A percentile compares a stretch with the other conserved stretches of the same genome.
These are phyloP conservation scores for Pectinophora gossypiella DNA, from an alignment of 1,140 invertebrate genomes.

Conservation along the genomic window DNA sequence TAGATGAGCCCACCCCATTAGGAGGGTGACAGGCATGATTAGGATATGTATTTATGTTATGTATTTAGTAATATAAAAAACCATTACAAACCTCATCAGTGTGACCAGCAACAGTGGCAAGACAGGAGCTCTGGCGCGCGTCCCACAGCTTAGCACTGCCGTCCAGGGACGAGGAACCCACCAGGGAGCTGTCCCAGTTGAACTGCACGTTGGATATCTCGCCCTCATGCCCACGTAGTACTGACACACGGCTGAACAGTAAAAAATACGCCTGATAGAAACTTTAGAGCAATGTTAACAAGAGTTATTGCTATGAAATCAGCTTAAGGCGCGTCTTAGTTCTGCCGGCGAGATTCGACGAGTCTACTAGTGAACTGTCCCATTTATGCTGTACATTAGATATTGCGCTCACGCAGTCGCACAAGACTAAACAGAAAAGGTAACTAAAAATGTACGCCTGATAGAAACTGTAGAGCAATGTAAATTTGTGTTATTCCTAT, in stretches of 20 bases:
- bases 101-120: slow-evolving; percentile 80
- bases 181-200: slow-evolving; percentile 82
- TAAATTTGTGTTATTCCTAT: too few species aligned
- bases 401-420: slow-evolving; percentile 83
- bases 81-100: slow-evolving; percentile 87
- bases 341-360: slow-evolving; percentile 50
- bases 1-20: too few species aligned
- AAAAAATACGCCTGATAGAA: background rate
- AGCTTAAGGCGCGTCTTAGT: too few species aligned
- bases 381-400: slow-evolving; percentile 87
- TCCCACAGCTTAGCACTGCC: slow-evolving; percentile 88
- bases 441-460: too few species aligned
- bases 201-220: slow-evolving; percentile 86
- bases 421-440: too few species aligned
- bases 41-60: too few species aligned
- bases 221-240: slow-evolving; percentile 81
- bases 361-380: slow-evolving; percentile 82
- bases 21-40: too few species aligned
- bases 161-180: slow-evolving; percentile 85
- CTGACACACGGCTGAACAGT: slow-evolving; percentile 76
- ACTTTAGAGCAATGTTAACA: background rate
- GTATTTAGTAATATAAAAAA: too few species aligned
- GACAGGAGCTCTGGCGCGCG: slow-evolving; percentile 74
- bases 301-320: background rate
- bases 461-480: background rate